Percentiles rank a stretch among this genome's conserved stretches.
phyloP scores from a whole-genome alignment of 2,888 invertebrate genomes.

The Macrosoma leucophasiata region DNA sequence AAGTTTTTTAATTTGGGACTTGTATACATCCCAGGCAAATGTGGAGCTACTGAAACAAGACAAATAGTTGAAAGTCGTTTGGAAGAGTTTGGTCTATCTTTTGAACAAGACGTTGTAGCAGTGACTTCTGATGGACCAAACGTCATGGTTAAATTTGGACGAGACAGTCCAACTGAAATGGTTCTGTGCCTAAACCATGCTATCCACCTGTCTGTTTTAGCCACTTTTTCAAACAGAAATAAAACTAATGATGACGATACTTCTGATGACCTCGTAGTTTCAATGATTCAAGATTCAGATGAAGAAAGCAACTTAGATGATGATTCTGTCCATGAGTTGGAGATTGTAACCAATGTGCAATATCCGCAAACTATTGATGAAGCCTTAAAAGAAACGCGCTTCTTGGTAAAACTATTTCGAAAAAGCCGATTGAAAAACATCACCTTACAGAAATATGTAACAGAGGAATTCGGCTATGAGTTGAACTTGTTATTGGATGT shows the following conservation, averaged over 20 bases:
- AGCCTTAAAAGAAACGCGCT: background rate
- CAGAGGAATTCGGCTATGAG: slow-evolving; percentile 12
- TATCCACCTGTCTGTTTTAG: slow-evolving; percentile 14
- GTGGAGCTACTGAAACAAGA: slow-evolving; percentile 19
- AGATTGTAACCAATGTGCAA: background rate
- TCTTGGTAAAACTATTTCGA: slow-evolving; percentile 11
- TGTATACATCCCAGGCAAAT: slow-evolving; percentile 20
- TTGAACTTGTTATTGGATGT: slow-evolving; percentile 13
- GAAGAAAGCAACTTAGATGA: background rate
- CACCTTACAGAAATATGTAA: slow-evolving; percentile 13
- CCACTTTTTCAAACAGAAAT: no score
- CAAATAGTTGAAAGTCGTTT: slow-evolving; percentile 17
- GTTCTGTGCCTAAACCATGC: slow-evolving; percentile 22
- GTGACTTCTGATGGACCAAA: slow-evolving; percentile 21
- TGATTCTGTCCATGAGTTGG: background rate
- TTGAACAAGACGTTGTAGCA: slow-evolving; percentile 17
- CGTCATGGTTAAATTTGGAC: slow-evolving; percentile 22
- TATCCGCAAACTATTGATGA: slow-evolving; percentile 1
- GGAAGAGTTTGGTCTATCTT: slow-evolving; percentile 18
- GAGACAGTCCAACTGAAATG: slow-evolving; percentile 22
- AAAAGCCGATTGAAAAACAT: slow-evolving; percentile 15
- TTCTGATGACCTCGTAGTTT: background rate
- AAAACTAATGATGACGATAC: no score
- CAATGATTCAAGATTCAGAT: slow-evolving; percentile 11
- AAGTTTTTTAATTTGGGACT: slow-evolving; percentile 16